A percentile compares a stretch with the other conserved stretches of the same genome.
These are phyloP conservation scores for Diorhabda carinulata DNA, from an alignment of 1,140 invertebrate genomes.

Conservation along the genomic window DNA sequence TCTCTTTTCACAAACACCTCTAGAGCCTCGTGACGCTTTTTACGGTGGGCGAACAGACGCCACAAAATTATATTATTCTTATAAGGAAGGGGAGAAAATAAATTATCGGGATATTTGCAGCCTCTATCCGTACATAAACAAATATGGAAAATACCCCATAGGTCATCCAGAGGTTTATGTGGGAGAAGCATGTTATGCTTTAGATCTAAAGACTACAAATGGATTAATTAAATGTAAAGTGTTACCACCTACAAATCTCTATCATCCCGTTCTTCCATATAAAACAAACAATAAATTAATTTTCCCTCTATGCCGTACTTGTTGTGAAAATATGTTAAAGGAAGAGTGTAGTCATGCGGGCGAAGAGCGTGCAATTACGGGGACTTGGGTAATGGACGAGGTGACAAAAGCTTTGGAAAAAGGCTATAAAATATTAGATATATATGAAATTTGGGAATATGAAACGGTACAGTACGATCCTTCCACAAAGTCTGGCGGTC, in stretches of 20 bases:
- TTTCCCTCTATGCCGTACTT: slow-evolving; percentile 39
- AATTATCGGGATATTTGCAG: slow-evolving; percentile 42
- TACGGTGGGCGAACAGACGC: slow-evolving; percentile 24
- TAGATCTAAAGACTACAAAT: slow-evolving; percentile 19
- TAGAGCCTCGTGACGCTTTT: slow-evolving; percentile 13
- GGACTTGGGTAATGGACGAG: slow-evolving; percentile 47
- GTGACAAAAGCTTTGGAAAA: slow-evolving; percentile 39
- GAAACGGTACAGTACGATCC: slow-evolving; percentile 18
- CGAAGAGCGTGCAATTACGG: slow-evolving; percentile 39
- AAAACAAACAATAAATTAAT: slow-evolving; percentile 38
- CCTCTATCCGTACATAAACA: slow-evolving; percentile 41
- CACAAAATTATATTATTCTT: slow-evolving; percentile 17
- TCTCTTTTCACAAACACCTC: background rate
- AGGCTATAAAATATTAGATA: slow-evolving; percentile 22
- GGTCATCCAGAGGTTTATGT: slow-evolving; percentile 38
- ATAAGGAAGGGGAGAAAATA: slow-evolving; percentile 36
- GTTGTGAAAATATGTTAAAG: slow-evolving; percentile 23
- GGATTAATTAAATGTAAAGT: slow-evolving; percentile 39
- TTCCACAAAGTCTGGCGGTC: slow-evolving; percentile 18
- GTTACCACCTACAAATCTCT: slow-evolving; percentile 39
- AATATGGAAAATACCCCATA: slow-evolving; percentile 41
- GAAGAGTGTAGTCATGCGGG: slow-evolving; percentile 32
- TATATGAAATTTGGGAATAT: slow-evolving; percentile 25
- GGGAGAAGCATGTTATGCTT: slow-evolving; percentile 8
- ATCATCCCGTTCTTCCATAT: slow-evolving; percentile 40